phyloP scores from a whole-genome alignment of 2,888 invertebrate genomes.

The Schizaphis graminum region DNA sequence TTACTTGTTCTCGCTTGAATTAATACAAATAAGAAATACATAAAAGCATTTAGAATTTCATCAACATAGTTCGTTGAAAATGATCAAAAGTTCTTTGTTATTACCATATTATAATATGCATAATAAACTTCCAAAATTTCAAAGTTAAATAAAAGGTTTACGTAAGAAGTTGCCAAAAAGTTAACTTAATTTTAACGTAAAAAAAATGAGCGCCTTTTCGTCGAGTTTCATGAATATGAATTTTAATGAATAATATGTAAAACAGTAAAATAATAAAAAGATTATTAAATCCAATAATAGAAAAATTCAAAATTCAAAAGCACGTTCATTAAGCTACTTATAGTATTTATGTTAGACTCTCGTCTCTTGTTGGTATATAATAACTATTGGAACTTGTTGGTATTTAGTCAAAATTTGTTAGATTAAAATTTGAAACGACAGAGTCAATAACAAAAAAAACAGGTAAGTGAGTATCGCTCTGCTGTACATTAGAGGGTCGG shows the following conservation, averaged over 20 bases:
- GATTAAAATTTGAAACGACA: not conserved
- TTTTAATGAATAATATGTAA: not conserved
- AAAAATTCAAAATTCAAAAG: not conserved
- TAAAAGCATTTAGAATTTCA: not conserved
- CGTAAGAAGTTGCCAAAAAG: not conserved
- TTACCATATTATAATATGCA: not conserved
- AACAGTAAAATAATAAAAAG: not conserved
- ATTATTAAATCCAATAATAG: not conserved
- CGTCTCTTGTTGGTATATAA: not conserved
- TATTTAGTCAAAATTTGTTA: not conserved
- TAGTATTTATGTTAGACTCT: not conserved
- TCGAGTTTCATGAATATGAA: not conserved
- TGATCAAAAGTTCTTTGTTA: not conserved
- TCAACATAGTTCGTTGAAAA: not conserved
- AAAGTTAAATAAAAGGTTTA: conserved; percentile 8
- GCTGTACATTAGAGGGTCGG: too few relatives aligned
- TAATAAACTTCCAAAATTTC: not conserved
- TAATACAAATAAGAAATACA: not conserved
- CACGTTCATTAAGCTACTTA: not conserved
- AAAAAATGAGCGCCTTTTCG: not conserved
- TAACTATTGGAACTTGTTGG: not conserved
- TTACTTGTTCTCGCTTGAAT: not conserved
- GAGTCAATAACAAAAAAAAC: too few relatives aligned
- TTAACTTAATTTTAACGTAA: not conserved
- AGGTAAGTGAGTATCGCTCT: too few relatives aligned